Percentiles rank a stretch among this genome's conserved stretches.
phyloP scores from a whole-genome alignment of 2,113 vertebrate species.

The Phoenicopterus ruber region DNA sequence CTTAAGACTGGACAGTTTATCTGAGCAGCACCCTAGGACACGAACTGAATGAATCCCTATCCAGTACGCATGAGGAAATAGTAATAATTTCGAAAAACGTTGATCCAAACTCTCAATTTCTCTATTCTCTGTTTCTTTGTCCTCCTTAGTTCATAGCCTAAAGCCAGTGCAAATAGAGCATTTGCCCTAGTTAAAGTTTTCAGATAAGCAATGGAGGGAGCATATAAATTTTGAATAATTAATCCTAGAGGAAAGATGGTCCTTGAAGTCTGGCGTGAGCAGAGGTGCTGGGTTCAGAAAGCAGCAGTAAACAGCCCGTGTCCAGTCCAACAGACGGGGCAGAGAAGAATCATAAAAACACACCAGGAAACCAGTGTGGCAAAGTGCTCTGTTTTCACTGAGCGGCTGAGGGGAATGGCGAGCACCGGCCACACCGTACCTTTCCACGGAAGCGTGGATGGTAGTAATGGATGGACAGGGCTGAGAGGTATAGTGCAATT shows the following conservation, averaged over 20 bases:
- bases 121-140: neutral
- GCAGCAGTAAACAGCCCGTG: neutral
- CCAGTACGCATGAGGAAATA: neutral
- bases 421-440: rapidly evolving
- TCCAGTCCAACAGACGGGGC: neutral
- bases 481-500: neutral
- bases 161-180: neutral
- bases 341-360: neutral
- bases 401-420: neutral
- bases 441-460: neutral
- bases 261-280: neutral
- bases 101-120: neutral
- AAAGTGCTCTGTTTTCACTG: neutral
- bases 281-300: neutral
- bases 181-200: neutral
- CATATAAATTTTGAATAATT: neutral
- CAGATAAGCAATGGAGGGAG: neutral
- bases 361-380: neutral
- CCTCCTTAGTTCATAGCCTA: neutral
- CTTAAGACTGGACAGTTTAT: neutral
- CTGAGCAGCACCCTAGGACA: neutral
- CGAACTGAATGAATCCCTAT: neutral
- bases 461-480: rapidly evolving
- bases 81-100: neutral
- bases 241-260: neutral